Evolutionary conservation across 2,888 invertebrate species (phyloP).

Genomic region (Ochropacha duplaris): DNA sequence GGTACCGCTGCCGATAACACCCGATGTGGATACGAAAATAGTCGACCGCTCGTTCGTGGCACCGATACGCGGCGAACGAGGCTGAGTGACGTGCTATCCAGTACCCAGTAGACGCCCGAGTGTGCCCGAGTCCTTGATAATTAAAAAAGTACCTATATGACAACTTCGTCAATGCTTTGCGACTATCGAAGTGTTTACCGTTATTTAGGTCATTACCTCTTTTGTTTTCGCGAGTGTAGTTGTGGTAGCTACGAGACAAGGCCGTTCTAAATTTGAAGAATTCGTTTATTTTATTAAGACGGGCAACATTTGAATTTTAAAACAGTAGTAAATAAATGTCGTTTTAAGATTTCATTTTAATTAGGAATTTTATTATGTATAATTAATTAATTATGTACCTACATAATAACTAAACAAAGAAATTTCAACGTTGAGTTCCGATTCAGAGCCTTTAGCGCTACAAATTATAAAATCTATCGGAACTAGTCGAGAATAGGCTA

Average conservation of each 20-base stretch:
- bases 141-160: slow-evolving; percentile 55
- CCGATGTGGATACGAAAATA: slow-evolving; percentile 55
- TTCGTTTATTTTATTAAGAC: neutral
- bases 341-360: neutral
- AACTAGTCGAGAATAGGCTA: no score
- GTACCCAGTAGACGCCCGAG: slow-evolving; percentile 26
- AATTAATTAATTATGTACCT: no score
- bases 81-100: slow-evolving; percentile 34
- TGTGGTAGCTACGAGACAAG: neutral
- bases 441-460: no score
- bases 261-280: neutral
- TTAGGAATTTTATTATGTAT: neutral
- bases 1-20: slow-evolving; percentile 25
- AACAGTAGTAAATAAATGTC: neutral
- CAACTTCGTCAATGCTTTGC: slow-evolving; percentile 37
- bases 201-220: slow-evolving; percentile 29
- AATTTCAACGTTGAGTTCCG: no score
- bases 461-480: no score
- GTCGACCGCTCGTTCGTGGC: slow-evolving; percentile 52
- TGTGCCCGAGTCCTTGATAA: slow-evolving; percentile 55
- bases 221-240: slow-evolving; percentile 13
- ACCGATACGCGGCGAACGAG: slow-evolving; percentile 52
- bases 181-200: slow-evolving; percentile 31
- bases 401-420: no score
- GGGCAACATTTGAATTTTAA: neutral